Evolutionary conservation across 2,888 invertebrate species (phyloP).

Genomic region (Tachina lurida): DNA sequence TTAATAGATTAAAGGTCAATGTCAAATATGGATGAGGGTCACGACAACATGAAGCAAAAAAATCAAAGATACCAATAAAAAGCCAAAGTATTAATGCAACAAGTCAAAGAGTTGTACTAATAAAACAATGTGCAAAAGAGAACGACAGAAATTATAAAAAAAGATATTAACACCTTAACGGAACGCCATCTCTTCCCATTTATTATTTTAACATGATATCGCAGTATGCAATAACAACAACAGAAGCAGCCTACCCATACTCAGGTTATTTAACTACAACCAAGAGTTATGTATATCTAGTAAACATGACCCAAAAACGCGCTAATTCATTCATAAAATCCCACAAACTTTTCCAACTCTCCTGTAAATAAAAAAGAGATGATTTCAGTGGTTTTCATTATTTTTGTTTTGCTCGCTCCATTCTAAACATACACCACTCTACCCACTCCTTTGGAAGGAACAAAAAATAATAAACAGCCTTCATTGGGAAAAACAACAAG

Average conservation of each 20-base stretch:
- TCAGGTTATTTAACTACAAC: slow-evolving; percentile 29
- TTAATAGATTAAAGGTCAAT: slow-evolving; percentile 64
- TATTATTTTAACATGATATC: neutral
- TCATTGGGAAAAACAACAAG: slow-evolving; percentile 70
- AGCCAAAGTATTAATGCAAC: slow-evolving; percentile 48
- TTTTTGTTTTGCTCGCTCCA: slow-evolving; percentile 53
- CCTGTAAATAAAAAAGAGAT: neutral
- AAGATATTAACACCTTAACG: slow-evolving; percentile 24
- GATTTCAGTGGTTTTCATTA: neutral
- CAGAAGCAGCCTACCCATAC: slow-evolving; percentile 2
- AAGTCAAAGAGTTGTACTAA: slow-evolving; percentile 37
- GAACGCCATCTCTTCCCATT: slow-evolving; percentile 7
- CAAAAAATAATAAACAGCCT: neutral
- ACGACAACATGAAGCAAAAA: slow-evolving; percentile 51
- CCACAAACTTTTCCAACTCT: slow-evolving; percentile 8
- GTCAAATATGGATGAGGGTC: slow-evolving; percentile 40
- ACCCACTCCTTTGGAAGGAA: neutral
- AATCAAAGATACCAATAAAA: slow-evolving; percentile 46
- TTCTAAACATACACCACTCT: slow-evolving; percentile 60
- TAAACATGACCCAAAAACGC: slow-evolving; percentile 71
- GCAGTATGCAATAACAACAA: slow-evolving; percentile 4
- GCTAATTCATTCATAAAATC: slow-evolving; percentile 62
- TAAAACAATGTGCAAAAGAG: slow-evolving; percentile 39
- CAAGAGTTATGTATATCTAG: slow-evolving; percentile 13
- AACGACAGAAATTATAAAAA: slow-evolving; percentile 45